These are phyloP conservation scores for Meteorus colon DNA, from an alignment of 2,888 invertebrate species.

Conservation along the genomic window DNA sequence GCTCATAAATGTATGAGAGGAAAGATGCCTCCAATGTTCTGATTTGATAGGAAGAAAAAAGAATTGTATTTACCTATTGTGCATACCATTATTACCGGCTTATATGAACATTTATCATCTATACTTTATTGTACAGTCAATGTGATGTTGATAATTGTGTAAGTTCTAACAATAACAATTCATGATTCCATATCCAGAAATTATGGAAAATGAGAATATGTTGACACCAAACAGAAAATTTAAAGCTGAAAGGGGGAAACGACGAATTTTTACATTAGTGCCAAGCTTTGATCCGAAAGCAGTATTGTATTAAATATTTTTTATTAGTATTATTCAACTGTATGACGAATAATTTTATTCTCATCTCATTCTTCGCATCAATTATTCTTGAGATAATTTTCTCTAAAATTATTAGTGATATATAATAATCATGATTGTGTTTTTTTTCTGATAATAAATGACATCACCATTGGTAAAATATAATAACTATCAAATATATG, in stretches of 20 bases:
- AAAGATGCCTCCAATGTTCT: background rate
- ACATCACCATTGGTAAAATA: background rate
- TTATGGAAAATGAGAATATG: background rate
- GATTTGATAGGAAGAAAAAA: background rate
- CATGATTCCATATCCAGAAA: background rate
- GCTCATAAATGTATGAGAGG: background rate
- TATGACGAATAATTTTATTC: background rate
- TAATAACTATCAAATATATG: background rate
- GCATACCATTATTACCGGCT: background rate
- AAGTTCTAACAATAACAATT: background rate
- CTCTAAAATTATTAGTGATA: background rate
- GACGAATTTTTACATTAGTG: background rate
- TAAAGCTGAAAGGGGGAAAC: background rate
- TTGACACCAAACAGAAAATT: background rate
- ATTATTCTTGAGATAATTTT: background rate
- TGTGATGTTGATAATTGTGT: background rate
- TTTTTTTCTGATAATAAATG: background rate
- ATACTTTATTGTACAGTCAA: background rate
- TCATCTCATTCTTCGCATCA: background rate
- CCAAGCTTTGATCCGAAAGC: background rate
- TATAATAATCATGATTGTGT: background rate
- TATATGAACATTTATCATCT: background rate
- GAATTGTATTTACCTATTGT: background rate
- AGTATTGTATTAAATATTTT: conserved; percentile 9
- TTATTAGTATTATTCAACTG: background rate